A percentile compares a stretch with the other conserved stretches of the same genome.
Evolutionary conservation across 2,888 invertebrate genomes (phyloP).

Genomic region (Cerastis rubricosa): DNA sequence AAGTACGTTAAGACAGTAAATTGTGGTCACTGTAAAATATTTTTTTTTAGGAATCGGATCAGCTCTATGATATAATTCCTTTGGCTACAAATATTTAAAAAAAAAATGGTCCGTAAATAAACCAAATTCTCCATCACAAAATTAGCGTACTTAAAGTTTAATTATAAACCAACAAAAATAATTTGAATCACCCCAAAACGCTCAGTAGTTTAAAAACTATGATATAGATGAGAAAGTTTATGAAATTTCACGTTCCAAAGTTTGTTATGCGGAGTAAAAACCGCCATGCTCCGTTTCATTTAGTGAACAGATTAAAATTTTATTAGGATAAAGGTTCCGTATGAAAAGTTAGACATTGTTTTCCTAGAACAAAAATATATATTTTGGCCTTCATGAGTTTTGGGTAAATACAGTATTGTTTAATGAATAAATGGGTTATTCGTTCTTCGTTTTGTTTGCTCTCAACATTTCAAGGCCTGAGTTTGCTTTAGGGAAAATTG

Average conservation of each 20-base stretch:
- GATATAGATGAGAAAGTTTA: conserved; percentile 54
- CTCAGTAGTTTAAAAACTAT: conserved; percentile 53
- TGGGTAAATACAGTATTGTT: conserved; percentile 49
- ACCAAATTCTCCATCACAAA: not conserved
- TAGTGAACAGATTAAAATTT: conserved; percentile 58
- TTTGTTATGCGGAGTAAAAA: conserved; percentile 56
- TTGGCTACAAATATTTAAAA: not conserved
- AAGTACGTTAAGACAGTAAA: not conserved
- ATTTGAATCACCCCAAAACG: conserved; percentile 6
- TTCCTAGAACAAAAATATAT: conserved; percentile 24
- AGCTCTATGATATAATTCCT: not conserved
- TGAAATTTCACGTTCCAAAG: conserved; percentile 45
- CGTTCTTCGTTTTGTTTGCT: conserved; percentile 4
- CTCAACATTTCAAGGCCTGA: not conserved
- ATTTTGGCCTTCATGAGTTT: conserved; percentile 18
- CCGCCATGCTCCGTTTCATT: conserved; percentile 43
- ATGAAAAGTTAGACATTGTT: conserved; percentile 38
- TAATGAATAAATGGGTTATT: conserved; percentile 20
- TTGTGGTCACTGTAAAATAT: not conserved
- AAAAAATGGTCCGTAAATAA: no score
- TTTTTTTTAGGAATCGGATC: not conserved
- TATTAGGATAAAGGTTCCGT: conserved; percentile 51
- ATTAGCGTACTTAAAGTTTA: not conserved
- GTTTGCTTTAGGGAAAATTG: not conserved
- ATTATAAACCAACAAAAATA: conserved; percentile 20